Conservation (phyloP, 2,797 vertebrate species). For the Eulemur albifrons region DNA sequence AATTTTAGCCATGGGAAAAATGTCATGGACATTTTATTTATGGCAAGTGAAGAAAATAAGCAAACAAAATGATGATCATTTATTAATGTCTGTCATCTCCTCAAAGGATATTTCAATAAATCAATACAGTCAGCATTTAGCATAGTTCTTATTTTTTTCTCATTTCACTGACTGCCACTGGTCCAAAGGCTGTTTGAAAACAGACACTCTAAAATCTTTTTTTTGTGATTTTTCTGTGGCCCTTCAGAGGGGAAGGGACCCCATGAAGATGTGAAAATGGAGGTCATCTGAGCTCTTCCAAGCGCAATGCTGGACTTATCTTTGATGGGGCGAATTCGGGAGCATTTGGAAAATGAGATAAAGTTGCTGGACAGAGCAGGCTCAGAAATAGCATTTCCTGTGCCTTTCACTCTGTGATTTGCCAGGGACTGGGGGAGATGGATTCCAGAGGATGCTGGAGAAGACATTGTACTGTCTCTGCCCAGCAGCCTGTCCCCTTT, state of each 20-base stretch:
- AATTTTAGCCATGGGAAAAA: neutral
- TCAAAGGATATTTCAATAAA: neutral
- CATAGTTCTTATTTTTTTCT: neutral
- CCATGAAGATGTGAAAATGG: neutral
- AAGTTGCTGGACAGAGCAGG: neutral
- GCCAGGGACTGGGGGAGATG: neutral
- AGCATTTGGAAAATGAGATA: neutral
- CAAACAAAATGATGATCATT: neutral
- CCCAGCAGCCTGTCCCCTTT: neutral
- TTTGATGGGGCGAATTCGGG: neutral
- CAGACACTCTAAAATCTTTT: neutral
- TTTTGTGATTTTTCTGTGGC: neutral
- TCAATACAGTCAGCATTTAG: rapidly evolving
- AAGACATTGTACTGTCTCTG: neutral
- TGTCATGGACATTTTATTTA: neutral
- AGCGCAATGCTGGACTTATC: neutral
- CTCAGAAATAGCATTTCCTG: neutral
- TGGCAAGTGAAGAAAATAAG: neutral
- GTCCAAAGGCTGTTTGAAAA: neutral
- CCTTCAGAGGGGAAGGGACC: neutral
- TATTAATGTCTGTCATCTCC: neutral
- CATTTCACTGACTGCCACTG: neutral
- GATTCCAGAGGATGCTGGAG: neutral
- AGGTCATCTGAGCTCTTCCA: neutral
- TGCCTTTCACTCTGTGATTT: neutral